phyloP scores from a whole-genome alignment of 2,797 vertebrate species.

The Lepus townsendii region DNA sequence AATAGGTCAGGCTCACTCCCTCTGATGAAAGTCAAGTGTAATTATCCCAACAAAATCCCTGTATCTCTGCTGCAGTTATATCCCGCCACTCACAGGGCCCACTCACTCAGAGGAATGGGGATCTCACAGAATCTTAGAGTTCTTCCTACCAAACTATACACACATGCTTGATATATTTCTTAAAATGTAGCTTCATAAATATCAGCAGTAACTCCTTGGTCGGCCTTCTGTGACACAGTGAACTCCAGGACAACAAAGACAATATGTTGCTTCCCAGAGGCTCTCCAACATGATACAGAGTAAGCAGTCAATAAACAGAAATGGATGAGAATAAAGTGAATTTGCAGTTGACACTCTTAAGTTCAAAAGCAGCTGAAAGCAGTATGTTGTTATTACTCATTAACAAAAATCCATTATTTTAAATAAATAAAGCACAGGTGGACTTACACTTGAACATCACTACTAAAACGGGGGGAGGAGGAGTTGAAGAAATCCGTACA shows the following conservation, averaged over 20 bases:
- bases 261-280: not conserved
- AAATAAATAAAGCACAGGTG: not conserved
- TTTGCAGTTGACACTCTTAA: not conserved
- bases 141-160: not conserved
- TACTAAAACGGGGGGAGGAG: not conserved
- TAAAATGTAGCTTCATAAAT: not conserved
- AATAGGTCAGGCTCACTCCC: not conserved
- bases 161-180: not conserved
- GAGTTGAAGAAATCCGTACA: not conserved
- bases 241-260: not conserved
- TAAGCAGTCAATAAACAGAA: not conserved
- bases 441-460: not conserved
- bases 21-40: not conserved
- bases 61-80: not conserved
- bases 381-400: not conserved
- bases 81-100: not conserved
- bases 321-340: not conserved
- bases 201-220: not conserved
- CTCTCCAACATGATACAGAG: not conserved
- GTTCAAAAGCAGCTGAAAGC: not conserved
- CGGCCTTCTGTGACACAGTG: not conserved
- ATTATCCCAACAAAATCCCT: not conserved
- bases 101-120: not conserved
- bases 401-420: not conserved
- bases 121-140: not conserved